Base-by-base conservation (phyloP, 2,888 invertebrate species). In the Cheilosia soror region DNA sequence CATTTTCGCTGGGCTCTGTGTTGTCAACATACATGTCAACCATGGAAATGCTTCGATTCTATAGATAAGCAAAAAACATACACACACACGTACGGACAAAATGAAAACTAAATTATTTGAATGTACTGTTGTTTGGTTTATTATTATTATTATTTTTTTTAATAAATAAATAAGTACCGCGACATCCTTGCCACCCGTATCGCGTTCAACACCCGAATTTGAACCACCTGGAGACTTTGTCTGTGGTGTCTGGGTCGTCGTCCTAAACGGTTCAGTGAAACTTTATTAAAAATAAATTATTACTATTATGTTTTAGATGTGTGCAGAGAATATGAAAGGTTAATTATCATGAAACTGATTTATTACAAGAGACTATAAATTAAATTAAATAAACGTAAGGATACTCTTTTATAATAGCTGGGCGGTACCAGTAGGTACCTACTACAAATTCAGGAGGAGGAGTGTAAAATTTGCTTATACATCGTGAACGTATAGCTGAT, bases 21-120 rank as follows among this genome's bases (percentile, higher is more conserved):
- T 97, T 97, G 93, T 98, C 98, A 93, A 97, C 97, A 94, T 97
- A 97, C 97, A 98, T 98, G 92, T 97, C 97, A 92, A 97, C 97
- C 94, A 97, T 94, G 42, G 97, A 97, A 90, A 97, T 96, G 90
- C 97, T 97, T 91, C 97, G 96, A 93, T 96, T 97, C 94, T 97
- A 96, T 90, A 96, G 93, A 77, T 76, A 85, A 85, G 84, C 65
- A 42, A 55, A 37, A 29, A 62, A 65, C n/a, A 60, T 9, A 76
- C 20, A 47, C 20, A 25, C 9, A 53, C 4, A 51, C 9, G 53
- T n/a, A 25, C 15, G 44, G 51, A 4, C 2, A 53, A 68, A 55
- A 51, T 7, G 20, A 58, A 1, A 7, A 57, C 40, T 13, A 6
- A 40, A 49, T 44, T n/a, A 49, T 44, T n/a, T 27, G 20, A 2